Conservation (phyloP, 2,888 invertebrate genomes). For the Cheilosia variabilis region DNA sequence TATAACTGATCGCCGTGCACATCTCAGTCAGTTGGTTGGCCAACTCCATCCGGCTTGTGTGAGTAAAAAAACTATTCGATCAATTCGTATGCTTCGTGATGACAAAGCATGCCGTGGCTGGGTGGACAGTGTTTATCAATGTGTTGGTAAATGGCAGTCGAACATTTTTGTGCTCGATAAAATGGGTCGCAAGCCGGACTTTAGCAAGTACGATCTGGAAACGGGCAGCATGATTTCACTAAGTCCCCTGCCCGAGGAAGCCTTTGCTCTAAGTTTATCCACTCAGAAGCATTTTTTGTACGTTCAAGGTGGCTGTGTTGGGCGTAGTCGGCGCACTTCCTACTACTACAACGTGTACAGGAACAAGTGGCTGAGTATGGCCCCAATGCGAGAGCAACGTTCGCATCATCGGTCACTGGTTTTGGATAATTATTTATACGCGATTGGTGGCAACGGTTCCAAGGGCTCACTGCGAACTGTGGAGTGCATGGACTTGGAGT, state of each 20-base stretch:
- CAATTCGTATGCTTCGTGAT: constrained; percentile 74
- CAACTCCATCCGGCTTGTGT: constrained; percentile 79
- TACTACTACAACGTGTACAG: constrained; percentile 79
- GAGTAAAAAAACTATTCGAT: constrained; percentile 75
- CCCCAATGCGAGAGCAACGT: constrained; percentile 76
- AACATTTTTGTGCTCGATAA: constrained; percentile 79
- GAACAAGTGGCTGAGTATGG: constrained; percentile 78
- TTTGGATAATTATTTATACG: constrained; percentile 77
- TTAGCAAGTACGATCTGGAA: constrained; percentile 77
- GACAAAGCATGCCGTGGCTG: constrained; percentile 76
- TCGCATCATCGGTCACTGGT: constrained; percentile 79
- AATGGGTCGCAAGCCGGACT: constrained; percentile 78
- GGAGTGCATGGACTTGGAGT: constrained; percentile 78
- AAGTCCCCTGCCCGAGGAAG: constrained; percentile 77
- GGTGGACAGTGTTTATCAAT: constrained; percentile 76
- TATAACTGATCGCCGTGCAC: constrained; percentile 71
- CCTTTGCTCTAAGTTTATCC: constrained; percentile 78
- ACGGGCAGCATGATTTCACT: constrained; percentile 76
- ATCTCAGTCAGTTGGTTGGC: constrained; percentile 76
- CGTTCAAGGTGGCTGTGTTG: constrained; percentile 78
- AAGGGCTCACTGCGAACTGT: constrained; percentile 77
- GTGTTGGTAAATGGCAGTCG: constrained; percentile 77
- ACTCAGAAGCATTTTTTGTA: constrained; percentile 78
- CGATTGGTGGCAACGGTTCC: constrained; percentile 78
- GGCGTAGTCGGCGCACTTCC: constrained; percentile 77